Percentiles rank a stretch among this genome's conserved stretches.
Evolutionary conservation across 2,888 invertebrate species (phyloP).

Genomic region (Melipona beecheii): DNA sequence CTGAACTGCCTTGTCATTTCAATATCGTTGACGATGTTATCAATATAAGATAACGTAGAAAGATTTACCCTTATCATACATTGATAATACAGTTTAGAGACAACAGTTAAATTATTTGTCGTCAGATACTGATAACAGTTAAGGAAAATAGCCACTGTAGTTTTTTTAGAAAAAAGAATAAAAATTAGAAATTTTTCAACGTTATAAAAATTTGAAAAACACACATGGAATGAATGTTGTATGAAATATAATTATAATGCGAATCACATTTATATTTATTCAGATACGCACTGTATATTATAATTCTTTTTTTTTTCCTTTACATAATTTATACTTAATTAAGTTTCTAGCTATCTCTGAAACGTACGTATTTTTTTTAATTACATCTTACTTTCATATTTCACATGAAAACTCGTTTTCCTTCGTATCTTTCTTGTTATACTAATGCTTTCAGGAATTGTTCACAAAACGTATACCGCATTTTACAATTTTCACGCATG

Average conservation of each 20-base stretch:
- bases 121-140: not conserved
- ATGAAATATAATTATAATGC: not conserved
- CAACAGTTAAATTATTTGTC: not conserved
- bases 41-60: not conserved
- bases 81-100: not conserved
- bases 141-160: not conserved
- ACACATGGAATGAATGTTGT: not conserved
- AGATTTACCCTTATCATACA: not conserved
- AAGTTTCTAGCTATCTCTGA: not conserved
- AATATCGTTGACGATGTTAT: too few species aligned
- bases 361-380: not conserved
- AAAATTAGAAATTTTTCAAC: not conserved
- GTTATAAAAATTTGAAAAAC: not conserved
- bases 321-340: slow-evolving; percentile 9
- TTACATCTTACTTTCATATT: not conserved
- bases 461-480: not conserved
- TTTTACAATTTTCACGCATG: not conserved
- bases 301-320: not conserved
- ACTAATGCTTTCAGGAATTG: not conserved
- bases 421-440: slow-evolving; percentile 1
- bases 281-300: not conserved
- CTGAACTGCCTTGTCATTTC: too few species aligned
- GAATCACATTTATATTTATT: not conserved
- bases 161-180: not conserved
- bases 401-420: not conserved